phyloP scores from a whole-genome alignment of 2,888 invertebrate species.

The Stratiomys singularior region DNA sequence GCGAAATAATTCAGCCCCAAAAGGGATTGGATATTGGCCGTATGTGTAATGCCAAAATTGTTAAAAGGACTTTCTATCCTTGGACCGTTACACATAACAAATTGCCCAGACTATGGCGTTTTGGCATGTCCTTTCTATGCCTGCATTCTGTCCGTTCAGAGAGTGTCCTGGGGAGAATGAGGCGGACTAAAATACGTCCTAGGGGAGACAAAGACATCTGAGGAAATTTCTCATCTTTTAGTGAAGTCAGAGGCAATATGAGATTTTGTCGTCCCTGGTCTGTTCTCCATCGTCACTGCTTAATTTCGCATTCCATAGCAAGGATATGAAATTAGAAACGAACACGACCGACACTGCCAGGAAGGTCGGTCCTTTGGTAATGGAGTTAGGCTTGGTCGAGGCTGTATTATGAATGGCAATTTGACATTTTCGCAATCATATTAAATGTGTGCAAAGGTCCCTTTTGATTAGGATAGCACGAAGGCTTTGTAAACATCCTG shows the following conservation, averaged over 20 bases:
- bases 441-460: slow-evolving; percentile 19
- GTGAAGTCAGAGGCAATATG: slow-evolving; percentile 13
- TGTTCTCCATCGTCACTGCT: neutral
- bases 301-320: neutral
- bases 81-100: slow-evolving; percentile 9
- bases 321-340: slow-evolving; percentile 14
- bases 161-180: neutral
- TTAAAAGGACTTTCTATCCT: slow-evolving; percentile 24
- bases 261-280: neutral
- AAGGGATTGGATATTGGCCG: slow-evolving; percentile 30
- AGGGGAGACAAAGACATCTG: neutral
- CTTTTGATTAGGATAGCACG: slow-evolving; percentile 7
- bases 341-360: neutral
- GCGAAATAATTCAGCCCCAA: slow-evolving; percentile 17
- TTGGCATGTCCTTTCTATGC: neutral
- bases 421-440: slow-evolving; percentile 18
- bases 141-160: neutral
- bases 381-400: slow-evolving; percentile 20
- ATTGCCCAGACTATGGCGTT: slow-evolving; percentile 22
- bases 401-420: slow-evolving; percentile 27
- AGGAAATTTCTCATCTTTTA: slow-evolving; percentile 18
- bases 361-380: neutral
- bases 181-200: neutral
- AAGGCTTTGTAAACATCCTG: neutral
- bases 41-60: slow-evolving; percentile 13